These are phyloP conservation scores for Urophycis tenuis DNA, from an alignment of 2,797 vertebrate species.

Conservation along the genomic window DNA sequence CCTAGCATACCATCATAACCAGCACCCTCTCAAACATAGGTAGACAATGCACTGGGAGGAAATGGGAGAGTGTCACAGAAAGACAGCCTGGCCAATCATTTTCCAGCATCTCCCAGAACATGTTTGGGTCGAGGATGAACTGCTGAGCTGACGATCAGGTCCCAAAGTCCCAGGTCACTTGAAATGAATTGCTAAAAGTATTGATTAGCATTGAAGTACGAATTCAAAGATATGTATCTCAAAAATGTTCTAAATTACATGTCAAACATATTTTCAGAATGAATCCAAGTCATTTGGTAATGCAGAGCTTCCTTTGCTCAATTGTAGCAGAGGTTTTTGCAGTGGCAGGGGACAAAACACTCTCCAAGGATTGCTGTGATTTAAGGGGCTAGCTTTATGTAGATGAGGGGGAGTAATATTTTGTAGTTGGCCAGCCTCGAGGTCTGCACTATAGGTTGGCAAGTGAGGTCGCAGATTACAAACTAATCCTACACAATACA, in stretches of 20 bases:
- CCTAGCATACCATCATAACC: slow-evolving; percentile 16
- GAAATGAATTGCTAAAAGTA: neutral
- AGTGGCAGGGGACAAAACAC: neutral
- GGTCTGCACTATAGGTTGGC: neutral
- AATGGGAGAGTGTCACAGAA: neutral
- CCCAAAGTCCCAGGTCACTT: neutral
- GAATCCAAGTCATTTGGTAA: neutral
- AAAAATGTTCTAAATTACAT: neutral
- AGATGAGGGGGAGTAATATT: slow-evolving; percentile 28
- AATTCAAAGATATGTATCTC: neutral
- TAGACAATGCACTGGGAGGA: neutral
- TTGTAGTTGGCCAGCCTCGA: neutral
- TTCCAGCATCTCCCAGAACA: neutral
- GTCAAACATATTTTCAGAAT: too few species aligned
- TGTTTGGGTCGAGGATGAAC: neutral
- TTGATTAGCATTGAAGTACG: too few species aligned
- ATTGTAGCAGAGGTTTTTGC: neutral
- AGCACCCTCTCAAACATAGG: neutral
- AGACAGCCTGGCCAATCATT: neutral
- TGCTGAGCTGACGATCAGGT: neutral
- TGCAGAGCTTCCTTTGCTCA: neutral
- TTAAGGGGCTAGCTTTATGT: slow-evolving; percentile 24
- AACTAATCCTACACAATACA: neutral
- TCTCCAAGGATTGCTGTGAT: neutral
- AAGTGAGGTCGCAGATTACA: neutral